phyloP scores from a whole-genome alignment of 1,140 invertebrate genomes.

The Hormaphis cornu region DNA sequence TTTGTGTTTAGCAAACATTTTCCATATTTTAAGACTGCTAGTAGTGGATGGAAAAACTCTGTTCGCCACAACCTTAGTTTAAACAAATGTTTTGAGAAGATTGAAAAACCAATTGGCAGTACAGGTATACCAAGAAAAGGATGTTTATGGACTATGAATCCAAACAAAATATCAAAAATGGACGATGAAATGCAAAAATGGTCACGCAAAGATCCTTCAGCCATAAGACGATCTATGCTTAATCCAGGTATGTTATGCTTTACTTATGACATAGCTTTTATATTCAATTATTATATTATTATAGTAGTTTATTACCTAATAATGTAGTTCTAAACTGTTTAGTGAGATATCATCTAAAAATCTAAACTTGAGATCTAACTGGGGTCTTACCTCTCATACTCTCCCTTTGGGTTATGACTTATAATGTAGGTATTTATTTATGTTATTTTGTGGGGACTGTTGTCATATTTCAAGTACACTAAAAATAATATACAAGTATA shows the following conservation, averaged over 20 bases:
- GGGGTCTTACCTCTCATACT: no score
- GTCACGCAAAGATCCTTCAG: constrained; percentile 82
- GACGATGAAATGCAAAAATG: constrained; percentile 95
- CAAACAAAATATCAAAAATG: constrained; percentile 88
- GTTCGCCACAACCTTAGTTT: constrained; percentile 90
- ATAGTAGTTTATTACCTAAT: no score
- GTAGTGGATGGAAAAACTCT: constrained; percentile 96
- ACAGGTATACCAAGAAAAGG: constrained; percentile 74
- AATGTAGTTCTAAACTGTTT: no score
- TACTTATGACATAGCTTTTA: no score
- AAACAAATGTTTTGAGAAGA: constrained; percentile 97
- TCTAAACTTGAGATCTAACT: no score
- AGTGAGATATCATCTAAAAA: no score
- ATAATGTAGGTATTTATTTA: no score
- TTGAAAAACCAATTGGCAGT: constrained; percentile 74
- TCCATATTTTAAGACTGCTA: constrained; percentile 94
- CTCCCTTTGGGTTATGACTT: no score
- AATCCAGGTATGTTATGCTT: constrained; percentile 55
- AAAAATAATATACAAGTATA: no score
- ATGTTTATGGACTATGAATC: constrained; percentile 94
- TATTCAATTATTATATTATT: no score
- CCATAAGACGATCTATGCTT: constrained; percentile 79
- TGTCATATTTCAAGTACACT: no score
- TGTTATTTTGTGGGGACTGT: no score
- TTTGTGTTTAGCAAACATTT: constrained; percentile 78